A percentile compares a stretch with the other conserved stretches of the same genome.
Conservation (phyloP, 2,888 invertebrate species). For the Nezara viridula region DNA sequence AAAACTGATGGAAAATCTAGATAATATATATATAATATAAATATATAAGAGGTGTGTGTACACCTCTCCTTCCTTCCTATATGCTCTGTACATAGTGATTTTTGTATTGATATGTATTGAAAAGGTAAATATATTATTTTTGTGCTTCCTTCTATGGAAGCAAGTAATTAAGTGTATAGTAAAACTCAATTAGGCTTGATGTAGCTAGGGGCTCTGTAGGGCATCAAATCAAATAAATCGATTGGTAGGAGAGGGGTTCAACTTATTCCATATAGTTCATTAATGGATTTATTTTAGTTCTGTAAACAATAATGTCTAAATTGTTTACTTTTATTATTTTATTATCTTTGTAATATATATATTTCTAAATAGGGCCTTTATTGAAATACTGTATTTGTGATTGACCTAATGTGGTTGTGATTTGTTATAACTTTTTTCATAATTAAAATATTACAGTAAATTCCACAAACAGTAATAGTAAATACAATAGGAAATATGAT, state of each 20-base stretch:
- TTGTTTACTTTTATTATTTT: slow-evolving; percentile 6
- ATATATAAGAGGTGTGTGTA: slow-evolving; percentile 56
- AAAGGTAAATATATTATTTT: slow-evolving; percentile 61
- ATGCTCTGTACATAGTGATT: slow-evolving; percentile 63
- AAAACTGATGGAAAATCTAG: slow-evolving; percentile 58
- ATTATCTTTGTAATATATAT: slow-evolving; percentile 30
- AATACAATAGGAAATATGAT: neutral
- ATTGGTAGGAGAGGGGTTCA: slow-evolving; percentile 60
- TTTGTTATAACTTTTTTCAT: slow-evolving; percentile 39
- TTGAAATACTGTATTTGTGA: slow-evolving; percentile 52
- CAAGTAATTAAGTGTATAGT: slow-evolving; percentile 58
- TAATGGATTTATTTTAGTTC: slow-evolving; percentile 38
- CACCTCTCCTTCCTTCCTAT: slow-evolving; percentile 62
- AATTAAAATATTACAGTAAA: slow-evolving; percentile 4
- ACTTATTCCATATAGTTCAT: slow-evolving; percentile 46
- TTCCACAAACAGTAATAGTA: neutral
- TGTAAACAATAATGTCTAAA: slow-evolving; percentile 18
- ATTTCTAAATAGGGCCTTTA: slow-evolving; percentile 53
- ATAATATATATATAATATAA: slow-evolving; percentile 59
- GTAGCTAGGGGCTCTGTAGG: slow-evolving; percentile 61
- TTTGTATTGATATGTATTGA: slow-evolving; percentile 62
- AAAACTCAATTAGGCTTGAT: slow-evolving; percentile 61
- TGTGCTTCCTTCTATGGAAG: slow-evolving; percentile 62
- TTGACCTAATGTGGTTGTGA: slow-evolving; percentile 56
- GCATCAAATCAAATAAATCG: slow-evolving; percentile 60